A percentile compares a stretch with the other conserved stretches of the same genome.
Conservation (phyloP, 2,888 invertebrate genomes). For the Drosophila yooni region DNA sequence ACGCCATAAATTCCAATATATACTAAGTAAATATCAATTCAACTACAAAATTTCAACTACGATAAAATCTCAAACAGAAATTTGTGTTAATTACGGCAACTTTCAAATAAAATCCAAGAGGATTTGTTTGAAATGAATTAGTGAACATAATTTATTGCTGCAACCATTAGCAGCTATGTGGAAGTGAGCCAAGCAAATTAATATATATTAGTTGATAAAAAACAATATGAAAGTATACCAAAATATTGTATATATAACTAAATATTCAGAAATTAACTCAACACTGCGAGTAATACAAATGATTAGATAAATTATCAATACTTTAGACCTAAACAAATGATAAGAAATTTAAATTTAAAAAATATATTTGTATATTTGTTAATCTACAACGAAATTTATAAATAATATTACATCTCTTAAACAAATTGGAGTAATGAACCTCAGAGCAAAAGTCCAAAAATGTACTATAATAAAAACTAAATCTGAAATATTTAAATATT, state of each 20-base stretch:
- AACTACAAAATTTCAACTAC: neutral
- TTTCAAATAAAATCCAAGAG: slow-evolving; percentile 6
- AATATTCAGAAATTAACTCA: neutral
- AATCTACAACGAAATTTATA: neutral
- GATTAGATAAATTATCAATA: neutral
- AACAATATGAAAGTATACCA: neutral
- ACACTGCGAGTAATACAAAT: neutral
- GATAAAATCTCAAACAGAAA: neutral
- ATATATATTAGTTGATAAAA: neutral
- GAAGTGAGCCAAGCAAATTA: slow-evolving; percentile 18
- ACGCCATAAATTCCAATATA: slow-evolving; percentile 16
- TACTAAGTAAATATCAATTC: slow-evolving; percentile 9
- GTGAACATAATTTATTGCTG: slow-evolving; percentile 29
- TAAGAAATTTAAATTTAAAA: neutral
- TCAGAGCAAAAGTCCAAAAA: neutral
- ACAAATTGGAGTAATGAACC: neutral
- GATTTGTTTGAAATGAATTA: slow-evolving; percentile 5
- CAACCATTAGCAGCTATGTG: slow-evolving; percentile 38
- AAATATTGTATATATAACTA: neutral
- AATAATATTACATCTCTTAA: neutral
- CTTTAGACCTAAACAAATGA: neutral
- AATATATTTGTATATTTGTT: neutral
- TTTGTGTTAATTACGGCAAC: neutral
- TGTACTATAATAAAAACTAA: neutral
- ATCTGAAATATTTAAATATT: neutral